Percentiles rank a stretch among this genome's conserved stretches.
Evolutionary conservation across 2,797 vertebrate genomes (phyloP).

Genomic region (Tamandua tetradactyla): DNA sequence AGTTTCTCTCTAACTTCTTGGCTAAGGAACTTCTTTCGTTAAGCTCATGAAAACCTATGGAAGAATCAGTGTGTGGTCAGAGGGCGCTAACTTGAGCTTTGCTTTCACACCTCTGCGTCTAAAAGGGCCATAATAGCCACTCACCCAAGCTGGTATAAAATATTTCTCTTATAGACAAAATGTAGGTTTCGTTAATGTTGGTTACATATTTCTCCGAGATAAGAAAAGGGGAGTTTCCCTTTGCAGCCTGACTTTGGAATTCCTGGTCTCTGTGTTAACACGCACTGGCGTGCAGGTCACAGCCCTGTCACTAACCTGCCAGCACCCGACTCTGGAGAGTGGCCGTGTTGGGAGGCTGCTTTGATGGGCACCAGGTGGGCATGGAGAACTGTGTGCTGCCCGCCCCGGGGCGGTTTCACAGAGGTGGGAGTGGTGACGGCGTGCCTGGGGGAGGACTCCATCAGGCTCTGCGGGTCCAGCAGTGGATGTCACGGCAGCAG

Average conservation of each 20-base stretch:
- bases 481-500: rapidly evolving
- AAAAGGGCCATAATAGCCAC: not conserved
- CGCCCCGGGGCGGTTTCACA: not conserved
- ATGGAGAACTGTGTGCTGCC: not conserved
- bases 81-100: rapidly evolving
- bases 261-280: not conserved
- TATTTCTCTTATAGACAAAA: not conserved
- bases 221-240: not conserved
- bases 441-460: rapidly evolving
- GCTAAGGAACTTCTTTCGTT: not conserved
- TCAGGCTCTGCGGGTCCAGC: not conserved
- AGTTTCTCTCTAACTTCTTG: not conserved
- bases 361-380: not conserved
- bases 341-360: not conserved
- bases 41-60: rapidly evolving
- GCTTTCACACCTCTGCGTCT: not conserved
- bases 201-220: not conserved
- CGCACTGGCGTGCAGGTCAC: not conserved
- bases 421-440: not conserved
- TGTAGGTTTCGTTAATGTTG: not conserved
- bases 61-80: rapidly evolving
- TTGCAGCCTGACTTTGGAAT: not conserved
- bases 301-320: not conserved
- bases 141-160: not conserved
- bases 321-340: no score